phyloP scores from a whole-genome alignment of 1,140 invertebrate species.

The Drosophila elegans region DNA sequence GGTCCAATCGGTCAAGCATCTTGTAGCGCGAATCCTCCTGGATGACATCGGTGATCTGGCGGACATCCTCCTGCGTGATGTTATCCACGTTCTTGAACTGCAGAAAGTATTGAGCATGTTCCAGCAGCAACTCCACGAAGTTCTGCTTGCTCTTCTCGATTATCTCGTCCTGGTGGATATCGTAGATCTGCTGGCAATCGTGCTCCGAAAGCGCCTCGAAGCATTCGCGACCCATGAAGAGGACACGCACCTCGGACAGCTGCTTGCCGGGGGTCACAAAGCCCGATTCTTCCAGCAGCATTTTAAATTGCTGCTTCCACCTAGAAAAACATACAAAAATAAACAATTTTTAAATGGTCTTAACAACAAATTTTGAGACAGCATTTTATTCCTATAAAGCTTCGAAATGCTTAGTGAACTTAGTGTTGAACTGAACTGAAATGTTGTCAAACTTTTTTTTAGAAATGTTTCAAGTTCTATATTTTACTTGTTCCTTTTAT shows the following conservation, averaged over 20 bases:
- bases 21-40: slow-evolving; percentile 97
- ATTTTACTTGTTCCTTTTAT: no score
- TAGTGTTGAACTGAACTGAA: no score
- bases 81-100: slow-evolving; percentile 96
- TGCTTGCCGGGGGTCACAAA: slow-evolving; percentile 97
- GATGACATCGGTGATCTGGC: slow-evolving; percentile 96
- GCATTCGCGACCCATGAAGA: slow-evolving; percentile 97
- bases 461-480: no score
- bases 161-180: slow-evolving; percentile 96
- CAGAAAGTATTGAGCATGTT: slow-evolving; percentile 97
- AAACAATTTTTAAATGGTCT: background rate
- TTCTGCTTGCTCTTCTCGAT: slow-evolving; percentile 96
- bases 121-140: slow-evolving; percentile 96
- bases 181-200: slow-evolving; percentile 97
- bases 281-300: slow-evolving; percentile 96
- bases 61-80: slow-evolving; percentile 96
- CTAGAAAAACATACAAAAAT: slow-evolving; percentile 82
- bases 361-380: no score
- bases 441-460: no score
- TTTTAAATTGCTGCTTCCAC: slow-evolving; percentile 97
- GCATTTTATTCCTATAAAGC: no score
- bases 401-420: no score
- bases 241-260: slow-evolving; percentile 95
- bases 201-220: slow-evolving; percentile 95
- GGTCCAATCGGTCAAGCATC: slow-evolving; percentile 95